These are phyloP conservation scores for Trematomus loennbergii DNA, from an alignment of 2,113 vertebrate species.

Conservation along the genomic window DNA sequence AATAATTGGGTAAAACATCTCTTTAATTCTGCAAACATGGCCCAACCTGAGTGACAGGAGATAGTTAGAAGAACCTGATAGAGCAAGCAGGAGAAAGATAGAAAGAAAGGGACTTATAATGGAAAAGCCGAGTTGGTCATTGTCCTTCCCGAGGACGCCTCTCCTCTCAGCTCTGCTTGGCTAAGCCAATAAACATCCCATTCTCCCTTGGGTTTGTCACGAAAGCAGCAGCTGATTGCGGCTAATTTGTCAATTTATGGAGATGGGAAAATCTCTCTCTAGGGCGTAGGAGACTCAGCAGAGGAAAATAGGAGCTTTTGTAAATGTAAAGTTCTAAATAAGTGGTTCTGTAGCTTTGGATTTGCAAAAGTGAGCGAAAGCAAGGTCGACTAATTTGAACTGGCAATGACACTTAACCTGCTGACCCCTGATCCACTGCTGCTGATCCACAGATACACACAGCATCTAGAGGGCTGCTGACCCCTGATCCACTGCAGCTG, in stretches of 20 bases:
- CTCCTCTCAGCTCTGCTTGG: constrained; percentile 14
- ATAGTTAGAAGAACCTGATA: constrained; percentile 1
- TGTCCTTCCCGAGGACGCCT: constrained; percentile 32
- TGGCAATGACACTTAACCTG: not conserved
- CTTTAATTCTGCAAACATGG: not conserved
- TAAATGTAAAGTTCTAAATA: constrained; percentile 32
- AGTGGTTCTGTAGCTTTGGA: not conserved
- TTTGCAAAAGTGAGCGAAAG: not conserved
- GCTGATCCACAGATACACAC: not conserved
- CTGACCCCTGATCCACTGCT: not conserved
- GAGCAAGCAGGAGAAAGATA: constrained; percentile 11
- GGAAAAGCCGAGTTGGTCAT: constrained; percentile 23
- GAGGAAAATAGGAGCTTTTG: constrained; percentile 37
- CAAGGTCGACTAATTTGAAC: constrained; percentile 1
- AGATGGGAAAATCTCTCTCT: constrained; percentile 45
- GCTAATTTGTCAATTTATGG: constrained; percentile 62
- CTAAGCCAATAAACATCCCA: constrained; percentile 64
- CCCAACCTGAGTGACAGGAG: constrained; percentile 20
- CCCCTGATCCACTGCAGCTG: not conserved
- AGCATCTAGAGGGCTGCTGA: not conserved
- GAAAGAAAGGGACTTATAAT: constrained; percentile 36
- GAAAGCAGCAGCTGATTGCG: constrained; percentile 51
- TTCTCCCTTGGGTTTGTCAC: constrained; percentile 42
- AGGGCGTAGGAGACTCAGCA: constrained; percentile 31
- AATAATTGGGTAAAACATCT: not conserved